Base-by-base conservation (phyloP, 2,113 vertebrate genomes). In the Stigmatopora nigra region DNA sequence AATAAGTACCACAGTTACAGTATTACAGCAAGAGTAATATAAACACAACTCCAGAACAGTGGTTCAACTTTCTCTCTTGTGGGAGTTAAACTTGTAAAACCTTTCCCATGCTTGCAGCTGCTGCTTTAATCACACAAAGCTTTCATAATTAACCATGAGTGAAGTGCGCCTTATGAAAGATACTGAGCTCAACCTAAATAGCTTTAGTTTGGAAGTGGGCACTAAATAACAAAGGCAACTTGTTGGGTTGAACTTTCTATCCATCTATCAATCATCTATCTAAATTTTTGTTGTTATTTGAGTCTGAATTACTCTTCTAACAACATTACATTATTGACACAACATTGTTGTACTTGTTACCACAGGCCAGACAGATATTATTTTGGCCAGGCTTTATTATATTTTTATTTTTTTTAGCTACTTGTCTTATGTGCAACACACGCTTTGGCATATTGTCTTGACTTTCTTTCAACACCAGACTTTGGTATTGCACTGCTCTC, bases 71-170 rank as follows among this genome's bases (percentile, higher is more conserved):
- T 79, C 77, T 61, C 78, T 83, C 78, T 81, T 25, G 17, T 69
- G 77, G 62, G 47, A 63, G 73, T 67, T 61, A 79, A 69, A 77
- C 72, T 25, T 13, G 63, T 63, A n/a, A 78, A 80, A 75, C 74
- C 64, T 67, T 81, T 80, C 79, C 78, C 80, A 55, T 25, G 69
- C 78, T 72, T 67, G 69, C 80, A 68, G 73, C 67, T 75, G 76
- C 77, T 71, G 73, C 78, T 78, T 25, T 66, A 14, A 65, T 72
- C 63, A 15, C 78, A 82, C 74, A 73, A 44, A 19, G 53, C 83
- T 77, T 88, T 81, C 75, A 85, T 87, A 84, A 88, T 85, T 86
- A 81, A 88, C 86, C 80, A 83, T 80, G 74, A 83, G 76, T 78
- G 35, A 83, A 82, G 78, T 71, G 67, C 65, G 38, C 72, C 76